Evolutionary conservation across 1,140 invertebrate species (phyloP).

Genomic region (Cepaea nemoralis): DNA sequence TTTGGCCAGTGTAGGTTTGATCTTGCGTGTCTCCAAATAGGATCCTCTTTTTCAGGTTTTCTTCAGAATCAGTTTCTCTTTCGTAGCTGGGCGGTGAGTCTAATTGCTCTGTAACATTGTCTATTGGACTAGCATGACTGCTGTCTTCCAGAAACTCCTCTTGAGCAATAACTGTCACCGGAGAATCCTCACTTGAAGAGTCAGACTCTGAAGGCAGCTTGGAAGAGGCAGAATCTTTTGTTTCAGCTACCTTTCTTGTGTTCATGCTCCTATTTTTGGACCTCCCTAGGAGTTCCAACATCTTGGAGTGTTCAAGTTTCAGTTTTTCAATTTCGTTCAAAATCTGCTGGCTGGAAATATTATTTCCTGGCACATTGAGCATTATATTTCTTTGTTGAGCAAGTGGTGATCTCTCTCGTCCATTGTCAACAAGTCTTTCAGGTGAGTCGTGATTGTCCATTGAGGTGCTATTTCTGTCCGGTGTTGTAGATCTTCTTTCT

Average conservation of each 20-base stretch:
- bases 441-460: neutral
- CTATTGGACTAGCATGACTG: constrained; percentile 13
- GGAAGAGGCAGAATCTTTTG: neutral
- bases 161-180: constrained; percentile 38
- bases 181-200: constrained; percentile 42
- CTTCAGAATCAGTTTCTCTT: too few relatives aligned
- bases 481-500: neutral
- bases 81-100: too few relatives aligned
- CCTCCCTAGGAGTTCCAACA: constrained; percentile 55
- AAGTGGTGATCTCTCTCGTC: constrained; percentile 30
- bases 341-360: constrained; percentile 26
- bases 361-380: neutral
- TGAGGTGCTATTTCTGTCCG: neutral
- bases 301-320: constrained; percentile 58
- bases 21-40: too few relatives aligned
- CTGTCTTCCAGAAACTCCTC: constrained; percentile 14
- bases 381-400: neutral
- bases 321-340: constrained; percentile 55
- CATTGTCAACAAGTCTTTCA: neutral
- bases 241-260: neutral
- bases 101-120: neutral
- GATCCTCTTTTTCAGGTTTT: too few relatives aligned
- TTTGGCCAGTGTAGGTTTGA: too few relatives aligned
- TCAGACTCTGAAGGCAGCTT: constrained; percentile 1
- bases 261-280: constrained; percentile 35